Conservation (phyloP, 2,113 vertebrate species). For the Synchiropus splendidus region DNA sequence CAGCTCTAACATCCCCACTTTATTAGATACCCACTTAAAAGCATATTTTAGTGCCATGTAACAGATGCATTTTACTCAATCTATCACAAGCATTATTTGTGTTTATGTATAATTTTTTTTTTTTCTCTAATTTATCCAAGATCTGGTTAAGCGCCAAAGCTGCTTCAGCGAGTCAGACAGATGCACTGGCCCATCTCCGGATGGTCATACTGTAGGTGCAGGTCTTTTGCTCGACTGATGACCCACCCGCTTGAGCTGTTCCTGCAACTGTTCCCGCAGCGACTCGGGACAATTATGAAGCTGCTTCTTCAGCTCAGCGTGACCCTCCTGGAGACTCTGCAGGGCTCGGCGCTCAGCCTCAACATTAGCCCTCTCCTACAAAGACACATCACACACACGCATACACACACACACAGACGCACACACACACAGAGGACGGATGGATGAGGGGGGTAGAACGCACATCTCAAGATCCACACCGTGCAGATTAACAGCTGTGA, state of each 20-base stretch:
- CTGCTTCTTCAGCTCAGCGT: constrained; percentile 88
- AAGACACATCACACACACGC: constrained; percentile 38
- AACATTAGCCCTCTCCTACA: constrained; percentile 92
- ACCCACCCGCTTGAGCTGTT: constrained; percentile 96
- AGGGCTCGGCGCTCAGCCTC: constrained; percentile 84
- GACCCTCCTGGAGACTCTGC: constrained; percentile 81
- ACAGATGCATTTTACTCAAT: too few relatives aligned
- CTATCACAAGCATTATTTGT: too few relatives aligned
- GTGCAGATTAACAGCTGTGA: constrained; percentile 53
- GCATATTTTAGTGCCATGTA: too few relatives aligned
- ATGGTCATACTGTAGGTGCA: not conserved
- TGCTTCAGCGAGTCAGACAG: not conserved
- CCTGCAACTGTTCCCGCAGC: constrained; percentile 87
- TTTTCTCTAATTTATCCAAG: too few relatives aligned
- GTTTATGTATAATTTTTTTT: not conserved
- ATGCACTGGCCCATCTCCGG: not conserved
- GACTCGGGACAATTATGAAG: constrained; percentile 97
- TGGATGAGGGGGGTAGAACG: constrained; percentile 30
- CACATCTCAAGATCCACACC: constrained; percentile 73
- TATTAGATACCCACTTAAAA: too few relatives aligned
- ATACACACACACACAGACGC: constrained; percentile 37
- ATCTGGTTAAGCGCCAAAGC: too few relatives aligned
- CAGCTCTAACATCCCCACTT: too few relatives aligned
- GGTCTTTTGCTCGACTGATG: constrained; percentile 13
- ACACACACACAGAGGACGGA: constrained; percentile 44